These are phyloP conservation scores for Colistium nudipinnis DNA, from an alignment of 2,113 vertebrate species.

Conservation along the genomic window DNA sequence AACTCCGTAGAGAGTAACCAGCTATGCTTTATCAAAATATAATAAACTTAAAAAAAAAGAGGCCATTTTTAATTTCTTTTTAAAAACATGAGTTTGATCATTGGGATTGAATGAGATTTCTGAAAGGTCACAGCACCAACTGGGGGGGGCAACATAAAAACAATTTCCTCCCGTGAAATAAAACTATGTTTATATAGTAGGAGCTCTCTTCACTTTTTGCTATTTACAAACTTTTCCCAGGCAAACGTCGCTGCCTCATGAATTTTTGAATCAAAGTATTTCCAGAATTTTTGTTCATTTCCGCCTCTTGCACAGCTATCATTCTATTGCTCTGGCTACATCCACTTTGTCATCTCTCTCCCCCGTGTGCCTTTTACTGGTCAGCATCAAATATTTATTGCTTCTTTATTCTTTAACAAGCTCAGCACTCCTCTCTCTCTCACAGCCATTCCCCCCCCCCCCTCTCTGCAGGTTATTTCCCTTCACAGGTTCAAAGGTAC, in stretches of 20 bases:
- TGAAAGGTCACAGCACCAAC: slow-evolving; percentile 71
- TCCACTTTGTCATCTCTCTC: slow-evolving; percentile 72
- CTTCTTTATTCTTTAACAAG: slow-evolving; percentile 78
- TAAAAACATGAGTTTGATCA: slow-evolving; percentile 23
- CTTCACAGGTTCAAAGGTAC: slow-evolving; percentile 57
- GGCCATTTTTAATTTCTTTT: neutral
- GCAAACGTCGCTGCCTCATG: slow-evolving; percentile 68
- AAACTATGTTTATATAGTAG: slow-evolving; percentile 64
- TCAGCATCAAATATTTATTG: slow-evolving; percentile 85
- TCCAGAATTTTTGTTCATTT: slow-evolving; percentile 69
- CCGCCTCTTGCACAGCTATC: slow-evolving; percentile 59
- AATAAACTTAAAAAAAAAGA: slow-evolving; percentile 54
- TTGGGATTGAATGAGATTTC: slow-evolving; percentile 56
- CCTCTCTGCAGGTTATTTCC: slow-evolving; percentile 37
- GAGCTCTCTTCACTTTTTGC: slow-evolving; percentile 54
- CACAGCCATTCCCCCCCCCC: slow-evolving; percentile 23
- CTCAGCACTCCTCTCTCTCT: slow-evolving; percentile 53
- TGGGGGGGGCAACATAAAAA: slow-evolving; percentile 47
- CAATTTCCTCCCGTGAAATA: slow-evolving; percentile 19
- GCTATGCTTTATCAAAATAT: slow-evolving; percentile 71
- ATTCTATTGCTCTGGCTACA: slow-evolving; percentile 71
- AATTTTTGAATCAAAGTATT: slow-evolving; percentile 70
- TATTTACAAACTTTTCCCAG: slow-evolving; percentile 75
- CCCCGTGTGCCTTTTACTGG: slow-evolving; percentile 61
- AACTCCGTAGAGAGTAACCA: slow-evolving; percentile 61